Base-by-base conservation (phyloP, 2,113 vertebrate genomes). In the Alethe castanea region DNA sequence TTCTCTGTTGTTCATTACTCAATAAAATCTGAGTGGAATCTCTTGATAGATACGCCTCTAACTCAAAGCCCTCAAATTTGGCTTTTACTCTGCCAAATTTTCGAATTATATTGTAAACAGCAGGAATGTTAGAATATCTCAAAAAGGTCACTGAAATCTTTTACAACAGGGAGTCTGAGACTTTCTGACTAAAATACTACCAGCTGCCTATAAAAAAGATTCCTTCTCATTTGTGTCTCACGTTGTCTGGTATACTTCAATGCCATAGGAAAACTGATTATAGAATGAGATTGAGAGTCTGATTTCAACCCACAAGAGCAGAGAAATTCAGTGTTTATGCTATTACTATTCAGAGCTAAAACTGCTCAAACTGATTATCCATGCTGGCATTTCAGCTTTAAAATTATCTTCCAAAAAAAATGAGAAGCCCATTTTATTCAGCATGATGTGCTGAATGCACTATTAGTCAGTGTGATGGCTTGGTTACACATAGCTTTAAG, bases 1-100 rank as follows among this genome's bases (percentile, higher is more conserved):
- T 96, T 96, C 94, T 94, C 80, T 97, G 78, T 95, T 96, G 92
- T 96, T 95, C 33, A 6, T 71, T 93, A 71, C 76, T 92, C 82
- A 95, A 78, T 95, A 93, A 94, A 95, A 93, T 86, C 76, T 42
- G 86, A 95, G 81, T 81, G 83, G 53, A 96, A 94, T 95, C 88
- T 93, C 82, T 92, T 64, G 90, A 95, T 65, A 95, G 59, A 89
- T 90, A 92, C 0, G 73, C 45, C 69, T 94, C 53, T 71, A 92
- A 90, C 60, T 69, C 80, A 86, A 93, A 86, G 82, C 82, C 72
- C 72, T 92, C 92, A 83, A 54, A 88, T 91, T 92, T 81, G 67
- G 64, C 77, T 82, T 86, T 80, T 40, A 54, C 69, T 74, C 77
- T 95, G 90, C 92, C 93, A 93, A 33, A 93, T 88, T 96, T 94